These are phyloP conservation scores for Eristalis tenax DNA, from an alignment of 2,888 invertebrate species.

Conservation along the genomic window DNA sequence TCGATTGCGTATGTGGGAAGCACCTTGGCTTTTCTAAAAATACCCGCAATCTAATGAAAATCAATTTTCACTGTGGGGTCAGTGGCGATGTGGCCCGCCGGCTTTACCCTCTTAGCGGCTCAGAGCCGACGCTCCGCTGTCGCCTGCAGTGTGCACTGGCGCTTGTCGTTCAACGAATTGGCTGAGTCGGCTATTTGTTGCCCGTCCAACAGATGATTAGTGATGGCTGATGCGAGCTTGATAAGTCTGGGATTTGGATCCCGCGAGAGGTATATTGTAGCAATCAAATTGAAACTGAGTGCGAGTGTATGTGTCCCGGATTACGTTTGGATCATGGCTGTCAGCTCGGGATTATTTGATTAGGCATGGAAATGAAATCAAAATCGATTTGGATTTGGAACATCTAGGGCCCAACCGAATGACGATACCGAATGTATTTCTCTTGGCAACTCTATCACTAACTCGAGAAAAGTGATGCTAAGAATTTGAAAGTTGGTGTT, in stretches of 20 bases:
- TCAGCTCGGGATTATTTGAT: too few relatives aligned
- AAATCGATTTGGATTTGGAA: too few relatives aligned
- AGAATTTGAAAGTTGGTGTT: too few relatives aligned
- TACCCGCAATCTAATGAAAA: slow-evolving; percentile 47
- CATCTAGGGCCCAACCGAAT: too few relatives aligned
- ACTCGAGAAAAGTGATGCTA: too few relatives aligned
- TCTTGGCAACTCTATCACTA: too few relatives aligned
- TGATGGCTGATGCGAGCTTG: too few relatives aligned
- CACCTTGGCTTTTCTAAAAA: slow-evolving; percentile 39
- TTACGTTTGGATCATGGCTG: not conserved
- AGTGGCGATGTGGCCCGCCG: not conserved
- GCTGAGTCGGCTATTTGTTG: not conserved
- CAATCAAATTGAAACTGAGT: not conserved
- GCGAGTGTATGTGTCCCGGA: not conserved
- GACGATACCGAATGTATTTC: too few relatives aligned
- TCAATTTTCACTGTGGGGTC: slow-evolving; percentile 35
- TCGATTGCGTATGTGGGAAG: not conserved
- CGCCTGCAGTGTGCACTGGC: not conserved
- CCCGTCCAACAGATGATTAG: not conserved
- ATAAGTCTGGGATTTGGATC: not conserved
- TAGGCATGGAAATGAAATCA: too few relatives aligned
- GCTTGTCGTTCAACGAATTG: not conserved
- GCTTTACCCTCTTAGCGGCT: slow-evolving; percentile 12
- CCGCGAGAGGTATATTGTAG: not conserved
- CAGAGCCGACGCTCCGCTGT: not conserved